Evolutionary conservation across 2,113 vertebrate species (phyloP).

Genomic region (Lophura nycthemera): DNA sequence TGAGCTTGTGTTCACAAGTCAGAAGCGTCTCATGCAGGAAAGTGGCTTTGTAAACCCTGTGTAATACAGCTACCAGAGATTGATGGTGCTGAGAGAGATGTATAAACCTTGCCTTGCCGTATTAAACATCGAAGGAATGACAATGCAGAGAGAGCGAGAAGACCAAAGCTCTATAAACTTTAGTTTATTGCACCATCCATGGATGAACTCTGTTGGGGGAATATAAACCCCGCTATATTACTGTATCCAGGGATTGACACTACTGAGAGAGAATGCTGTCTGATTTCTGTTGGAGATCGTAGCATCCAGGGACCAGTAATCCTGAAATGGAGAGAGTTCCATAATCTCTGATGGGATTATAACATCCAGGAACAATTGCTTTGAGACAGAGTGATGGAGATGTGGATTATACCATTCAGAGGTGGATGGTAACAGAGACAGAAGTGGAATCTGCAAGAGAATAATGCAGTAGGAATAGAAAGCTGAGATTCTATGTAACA

Average conservation of each 20-base stretch:
- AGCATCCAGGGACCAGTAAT: constrained; percentile 72
- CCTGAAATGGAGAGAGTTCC: constrained; percentile 66
- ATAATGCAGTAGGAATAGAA: constrained; percentile 28
- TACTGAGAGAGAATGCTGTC: constrained; percentile 60
- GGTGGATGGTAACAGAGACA: background rate
- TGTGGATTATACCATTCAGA: constrained; percentile 59
- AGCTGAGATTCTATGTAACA: constrained; percentile 47
- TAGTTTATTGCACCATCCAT: constrained; percentile 75
- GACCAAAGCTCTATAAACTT: constrained; percentile 80
- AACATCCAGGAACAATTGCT: constrained; percentile 66
- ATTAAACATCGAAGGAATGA: constrained; percentile 78
- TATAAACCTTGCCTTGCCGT: constrained; percentile 77
- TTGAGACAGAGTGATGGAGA: constrained; percentile 30
- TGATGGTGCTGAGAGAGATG: constrained; percentile 73
- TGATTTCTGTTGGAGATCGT: constrained; percentile 75
- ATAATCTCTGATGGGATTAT: constrained; percentile 72
- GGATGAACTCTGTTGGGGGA: constrained; percentile 71
- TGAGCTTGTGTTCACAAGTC: constrained; percentile 45
- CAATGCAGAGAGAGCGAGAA: constrained; percentile 72
- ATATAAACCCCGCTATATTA: constrained; percentile 74
- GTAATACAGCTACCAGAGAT: constrained; percentile 74
- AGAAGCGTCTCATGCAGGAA: constrained; percentile 66
- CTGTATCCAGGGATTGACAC: constrained; percentile 55
- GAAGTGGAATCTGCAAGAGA: constrained; percentile 6
- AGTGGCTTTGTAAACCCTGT: constrained; percentile 80